Percentiles rank a stretch among this genome's conserved stretches.
Evolutionary conservation across 2,888 invertebrate species (phyloP).

Genomic region (Prenolepis imparis): DNA sequence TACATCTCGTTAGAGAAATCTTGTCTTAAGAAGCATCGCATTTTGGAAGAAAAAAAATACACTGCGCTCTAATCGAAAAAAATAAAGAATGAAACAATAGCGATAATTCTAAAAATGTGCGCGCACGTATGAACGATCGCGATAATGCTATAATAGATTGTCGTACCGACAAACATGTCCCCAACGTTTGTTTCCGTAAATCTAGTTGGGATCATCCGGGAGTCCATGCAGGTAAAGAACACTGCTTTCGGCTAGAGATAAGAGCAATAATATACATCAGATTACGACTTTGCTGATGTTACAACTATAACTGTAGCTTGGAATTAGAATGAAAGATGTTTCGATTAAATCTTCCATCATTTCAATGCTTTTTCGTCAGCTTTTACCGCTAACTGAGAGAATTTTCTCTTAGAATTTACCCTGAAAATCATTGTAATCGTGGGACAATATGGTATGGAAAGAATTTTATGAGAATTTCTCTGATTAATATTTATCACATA

Average conservation of each 20-base stretch:
- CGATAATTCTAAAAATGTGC: conserved; percentile 22
- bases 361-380: not conserved
- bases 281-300: conserved; percentile 39
- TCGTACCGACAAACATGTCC: conserved; percentile 97
- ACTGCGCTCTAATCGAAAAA: not conserved
- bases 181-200: conserved; percentile 98
- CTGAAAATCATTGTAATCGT: too few relatives aligned
- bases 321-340: not conserved
- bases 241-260: conserved; percentile 95
- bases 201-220: conserved; percentile 97
- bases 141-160: conserved; percentile 70
- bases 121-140: not conserved
- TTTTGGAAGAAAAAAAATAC: not conserved
- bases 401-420: too few relatives aligned
- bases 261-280: conserved; percentile 70
- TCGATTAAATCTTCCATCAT: not conserved
- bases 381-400: not conserved
- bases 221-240: conserved; percentile 99
- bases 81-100: not conserved
- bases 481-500: too few relatives aligned
- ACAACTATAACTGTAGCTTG: not conserved
- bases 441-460: too few relatives aligned
- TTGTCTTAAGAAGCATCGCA: conserved; percentile 8
- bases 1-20: not conserved
- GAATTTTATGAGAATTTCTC: too few relatives aligned